phyloP scores from a whole-genome alignment of 2,888 invertebrate species.

The Tiliacea aurago region DNA sequence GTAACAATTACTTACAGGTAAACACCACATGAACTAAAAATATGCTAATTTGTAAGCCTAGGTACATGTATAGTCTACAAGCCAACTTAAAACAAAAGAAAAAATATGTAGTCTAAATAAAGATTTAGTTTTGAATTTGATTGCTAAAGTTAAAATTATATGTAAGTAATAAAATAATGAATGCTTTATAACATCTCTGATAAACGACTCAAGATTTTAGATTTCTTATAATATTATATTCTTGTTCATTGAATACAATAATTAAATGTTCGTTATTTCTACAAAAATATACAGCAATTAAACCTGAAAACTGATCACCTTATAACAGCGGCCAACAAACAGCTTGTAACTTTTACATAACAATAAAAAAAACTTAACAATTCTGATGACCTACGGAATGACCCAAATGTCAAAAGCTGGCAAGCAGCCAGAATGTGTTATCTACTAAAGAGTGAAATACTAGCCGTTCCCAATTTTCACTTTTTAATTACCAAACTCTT shows the following conservation, averaged over 20 bases:
- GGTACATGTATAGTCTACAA: too few species aligned
- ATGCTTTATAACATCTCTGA: too few species aligned
- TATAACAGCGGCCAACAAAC: constrained; percentile 26
- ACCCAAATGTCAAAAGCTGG: constrained; percentile 85
- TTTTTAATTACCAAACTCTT: constrained; percentile 87
- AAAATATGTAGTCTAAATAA: too few species aligned
- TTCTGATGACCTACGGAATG: constrained; percentile 77
- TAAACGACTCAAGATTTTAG: too few species aligned
- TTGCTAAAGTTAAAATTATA: too few species aligned
- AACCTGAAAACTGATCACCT: constrained; percentile 36
- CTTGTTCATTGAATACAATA: constrained; percentile 12
- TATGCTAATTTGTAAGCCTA: too few species aligned
- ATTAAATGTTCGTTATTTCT: constrained; percentile 15
- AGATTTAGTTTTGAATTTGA: too few species aligned
- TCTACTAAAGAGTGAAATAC: constrained; percentile 81
- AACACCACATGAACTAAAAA: too few species aligned
- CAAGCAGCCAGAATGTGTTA: constrained; percentile 83
- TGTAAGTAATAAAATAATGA: too few species aligned
- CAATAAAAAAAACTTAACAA: constrained; percentile 62
- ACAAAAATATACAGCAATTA: constrained; percentile 39
- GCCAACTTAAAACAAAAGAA: too few species aligned
- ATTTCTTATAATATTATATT: not conserved
- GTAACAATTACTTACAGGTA: too few species aligned
- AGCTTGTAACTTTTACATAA: constrained; percentile 38
- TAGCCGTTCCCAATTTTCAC: constrained; percentile 83